These are phyloP conservation scores for Perodicticus potto DNA, from an alignment of 2,797 vertebrate genomes.

Conservation along the genomic window DNA sequence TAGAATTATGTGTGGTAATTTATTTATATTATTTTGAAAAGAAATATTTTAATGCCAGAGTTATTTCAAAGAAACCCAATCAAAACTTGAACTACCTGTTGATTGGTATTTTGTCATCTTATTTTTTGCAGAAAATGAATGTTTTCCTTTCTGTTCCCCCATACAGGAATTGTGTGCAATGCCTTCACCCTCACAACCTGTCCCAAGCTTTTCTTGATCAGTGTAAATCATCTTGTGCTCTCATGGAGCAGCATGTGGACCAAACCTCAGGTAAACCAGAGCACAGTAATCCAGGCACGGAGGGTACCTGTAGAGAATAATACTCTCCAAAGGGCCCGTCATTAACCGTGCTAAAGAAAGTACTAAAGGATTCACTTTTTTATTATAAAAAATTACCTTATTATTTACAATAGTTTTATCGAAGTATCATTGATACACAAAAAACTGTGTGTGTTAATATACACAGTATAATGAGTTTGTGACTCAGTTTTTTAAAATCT, in stretches of 20 bases:
- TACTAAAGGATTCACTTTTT: neutral
- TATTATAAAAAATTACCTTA: neutral
- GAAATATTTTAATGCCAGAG: neutral
- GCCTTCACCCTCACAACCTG: constrained; percentile 91
- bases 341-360: neutral
- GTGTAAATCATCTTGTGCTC: constrained; percentile 92
- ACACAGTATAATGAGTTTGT: neutral
- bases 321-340: neutral
- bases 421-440: neutral
- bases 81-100: constrained; percentile 29
- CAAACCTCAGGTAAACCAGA: constrained; percentile 91
- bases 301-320: neutral
- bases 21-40: constrained; percentile 50
- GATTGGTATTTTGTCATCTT: constrained; percentile 38
- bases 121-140: constrained; percentile 48
- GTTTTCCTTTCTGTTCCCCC: constrained; percentile 72
- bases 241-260: constrained; percentile 89
- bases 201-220: constrained; percentile 86
- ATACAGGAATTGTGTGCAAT: constrained; percentile 93
- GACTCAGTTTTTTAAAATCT: neutral
- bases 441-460: neutral
- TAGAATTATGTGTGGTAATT: constrained; percentile 21
- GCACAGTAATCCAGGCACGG: neutral
- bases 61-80: constrained; percentile 1
- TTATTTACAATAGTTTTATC: neutral